A percentile compares a stretch with the other conserved stretches of the same genome.
Conservation (phyloP, 2,888 invertebrate genomes). For the Caenorhabditis angaria region DNA sequence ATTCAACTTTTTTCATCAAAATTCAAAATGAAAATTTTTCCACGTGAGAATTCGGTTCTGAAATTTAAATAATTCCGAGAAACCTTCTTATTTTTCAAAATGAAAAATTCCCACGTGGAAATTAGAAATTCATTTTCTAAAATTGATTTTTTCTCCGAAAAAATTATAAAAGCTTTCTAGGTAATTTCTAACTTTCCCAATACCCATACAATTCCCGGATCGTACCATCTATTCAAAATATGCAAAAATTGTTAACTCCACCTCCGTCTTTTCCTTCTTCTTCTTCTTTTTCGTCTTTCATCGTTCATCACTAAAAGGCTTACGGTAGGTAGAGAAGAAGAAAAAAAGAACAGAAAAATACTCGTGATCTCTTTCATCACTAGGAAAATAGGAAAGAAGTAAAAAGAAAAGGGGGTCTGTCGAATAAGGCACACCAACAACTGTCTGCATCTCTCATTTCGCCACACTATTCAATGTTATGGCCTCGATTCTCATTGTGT, state of each 20-base stretch:
- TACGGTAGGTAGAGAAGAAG: conserved; percentile 24
- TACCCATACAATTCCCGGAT: conserved; percentile 6
- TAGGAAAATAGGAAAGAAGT: conserved; percentile 11
- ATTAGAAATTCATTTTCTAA: neutral
- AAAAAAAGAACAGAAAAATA: conserved; percentile 9
- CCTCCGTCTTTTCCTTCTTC: conserved; percentile 12
- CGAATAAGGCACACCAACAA: conserved; percentile 23
- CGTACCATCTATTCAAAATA: neutral
- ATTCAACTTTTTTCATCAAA: no score
- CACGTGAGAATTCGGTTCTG: no score
- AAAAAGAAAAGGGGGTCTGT: conserved; percentile 20
- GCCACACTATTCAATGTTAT: conserved; percentile 11
- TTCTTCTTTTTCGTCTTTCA: conserved; percentile 12
- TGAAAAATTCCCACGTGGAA: neutral
- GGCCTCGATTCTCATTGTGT: conserved; percentile 38
- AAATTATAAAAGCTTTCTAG: neutral
- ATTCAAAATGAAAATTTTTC: no score
- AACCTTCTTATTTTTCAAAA: no score
- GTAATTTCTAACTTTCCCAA: neutral
- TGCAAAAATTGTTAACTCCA: conserved; percentile 8
- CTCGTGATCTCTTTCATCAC: conserved; percentile 18
- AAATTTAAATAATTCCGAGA: no score
- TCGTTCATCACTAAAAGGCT: conserved; percentile 3
- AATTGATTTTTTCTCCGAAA: neutral
- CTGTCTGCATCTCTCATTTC: conserved; percentile 5